These are phyloP conservation scores for Tiliacea citrago DNA, from an alignment of 2,888 invertebrate species.

Conservation along the genomic window DNA sequence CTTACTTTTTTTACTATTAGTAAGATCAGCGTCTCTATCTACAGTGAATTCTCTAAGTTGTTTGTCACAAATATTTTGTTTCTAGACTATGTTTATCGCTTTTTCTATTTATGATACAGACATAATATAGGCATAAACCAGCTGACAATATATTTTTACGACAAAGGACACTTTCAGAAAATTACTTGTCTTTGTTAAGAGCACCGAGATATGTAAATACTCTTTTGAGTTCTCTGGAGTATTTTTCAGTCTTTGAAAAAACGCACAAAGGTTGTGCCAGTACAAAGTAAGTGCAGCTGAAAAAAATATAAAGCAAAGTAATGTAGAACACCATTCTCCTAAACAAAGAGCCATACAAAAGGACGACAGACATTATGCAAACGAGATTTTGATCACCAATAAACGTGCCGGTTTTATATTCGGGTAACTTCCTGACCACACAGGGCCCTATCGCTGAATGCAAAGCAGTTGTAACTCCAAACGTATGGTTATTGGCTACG, in stretches of 20 bases:
- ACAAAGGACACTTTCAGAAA: constrained; percentile 44
- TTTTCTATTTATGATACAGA: constrained; percentile 30
- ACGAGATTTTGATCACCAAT: constrained; percentile 50
- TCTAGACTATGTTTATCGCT: constrained; percentile 37
- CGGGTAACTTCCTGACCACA: constrained; percentile 44
- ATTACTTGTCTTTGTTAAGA: constrained; percentile 45
- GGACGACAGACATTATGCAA: constrained; percentile 45
- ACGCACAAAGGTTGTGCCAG: constrained; percentile 35
- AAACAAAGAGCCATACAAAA: constrained; percentile 40
- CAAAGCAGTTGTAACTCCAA: constrained; percentile 44
- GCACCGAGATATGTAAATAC: constrained; percentile 38
- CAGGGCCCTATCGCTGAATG: constrained; percentile 52
- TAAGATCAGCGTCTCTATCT: constrained; percentile 32
- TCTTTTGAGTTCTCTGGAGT: constrained; percentile 36
- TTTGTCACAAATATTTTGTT: constrained; percentile 53
- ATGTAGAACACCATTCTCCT: constrained; percentile 24
- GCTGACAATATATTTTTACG: constrained; percentile 46
- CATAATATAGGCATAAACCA: constrained; percentile 24
- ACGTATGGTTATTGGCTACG: constrained; percentile 60
- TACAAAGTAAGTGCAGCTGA: constrained; percentile 50
- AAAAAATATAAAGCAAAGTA: constrained; percentile 20
- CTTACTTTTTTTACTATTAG: constrained; percentile 48
- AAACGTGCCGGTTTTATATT: constrained; percentile 45
- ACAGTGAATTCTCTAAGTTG: constrained; percentile 48
- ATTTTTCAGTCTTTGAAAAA: constrained; percentile 46